Percentiles rank a stretch among this genome's conserved stretches.
Evolutionary conservation across 2,113 vertebrate species (phyloP).

Genomic region (Sterna hirundo): DNA sequence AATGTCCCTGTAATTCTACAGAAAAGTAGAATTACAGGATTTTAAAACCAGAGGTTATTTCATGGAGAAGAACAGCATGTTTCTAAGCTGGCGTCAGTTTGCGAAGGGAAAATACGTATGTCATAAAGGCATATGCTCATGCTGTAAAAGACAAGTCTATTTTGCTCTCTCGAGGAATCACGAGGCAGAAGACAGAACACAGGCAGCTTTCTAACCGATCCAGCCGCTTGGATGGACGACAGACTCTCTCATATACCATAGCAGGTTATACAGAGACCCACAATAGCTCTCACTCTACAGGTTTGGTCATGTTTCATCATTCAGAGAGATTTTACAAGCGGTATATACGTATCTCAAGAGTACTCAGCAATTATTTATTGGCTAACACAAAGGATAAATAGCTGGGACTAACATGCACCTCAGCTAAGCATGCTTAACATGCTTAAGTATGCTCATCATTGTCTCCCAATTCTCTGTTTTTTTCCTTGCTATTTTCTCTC

Average conservation of each 20-base stretch:
- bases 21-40: background rate
- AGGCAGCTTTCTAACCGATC: background rate
- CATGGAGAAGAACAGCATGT: too few species aligned
- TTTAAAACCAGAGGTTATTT: background rate
- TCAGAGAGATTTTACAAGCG: background rate
- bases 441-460: background rate
- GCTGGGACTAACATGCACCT: background rate
- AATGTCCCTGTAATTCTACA: background rate
- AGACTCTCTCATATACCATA: background rate
- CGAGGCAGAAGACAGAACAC: background rate
- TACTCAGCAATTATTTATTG: background rate
- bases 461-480: background rate
- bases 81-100: background rate
- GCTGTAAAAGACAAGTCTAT: background rate
- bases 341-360: background rate
- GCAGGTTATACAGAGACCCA: background rate
- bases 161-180: background rate
- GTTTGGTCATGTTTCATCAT: background rate
- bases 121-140: background rate
- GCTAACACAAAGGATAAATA: background rate
- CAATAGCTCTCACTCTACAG: background rate
- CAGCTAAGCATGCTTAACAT: background rate
- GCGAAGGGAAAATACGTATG: background rate
- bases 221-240: accelerated
- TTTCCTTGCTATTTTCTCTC: background rate